A percentile compares a stretch with the other conserved stretches of the same genome.
Evolutionary conservation across 2,797 vertebrate species (phyloP).

Genomic region (Spinus olivaceus): DNA sequence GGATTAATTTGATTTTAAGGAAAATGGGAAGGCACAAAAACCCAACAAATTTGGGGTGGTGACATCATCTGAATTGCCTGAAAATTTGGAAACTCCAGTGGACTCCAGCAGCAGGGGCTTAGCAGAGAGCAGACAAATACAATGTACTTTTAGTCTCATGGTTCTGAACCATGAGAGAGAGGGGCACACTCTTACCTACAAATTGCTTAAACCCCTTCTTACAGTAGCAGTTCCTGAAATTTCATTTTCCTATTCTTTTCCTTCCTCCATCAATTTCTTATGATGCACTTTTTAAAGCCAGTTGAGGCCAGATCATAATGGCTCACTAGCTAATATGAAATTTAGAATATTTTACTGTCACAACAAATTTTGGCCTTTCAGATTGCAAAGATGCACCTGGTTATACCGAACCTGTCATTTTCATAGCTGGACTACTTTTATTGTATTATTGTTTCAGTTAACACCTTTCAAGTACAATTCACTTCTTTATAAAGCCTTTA

Average conservation of each 20-base stretch:
- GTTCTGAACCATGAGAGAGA: background rate
- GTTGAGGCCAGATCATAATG: accelerated
- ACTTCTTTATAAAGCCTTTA: background rate
- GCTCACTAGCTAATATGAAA: background rate
- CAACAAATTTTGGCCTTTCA: background rate
- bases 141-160: background rate
- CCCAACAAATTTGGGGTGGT: accelerated
- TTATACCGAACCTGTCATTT: background rate
- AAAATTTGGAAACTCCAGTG: background rate
- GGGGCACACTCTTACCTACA: background rate
- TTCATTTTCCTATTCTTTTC: background rate
- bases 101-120: background rate
- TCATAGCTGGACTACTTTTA: background rate
- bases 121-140: background rate
- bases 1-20: background rate
- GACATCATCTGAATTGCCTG: background rate
- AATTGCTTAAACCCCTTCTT: background rate
- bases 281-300: background rate
- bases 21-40: background rate
- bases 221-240: background rate
- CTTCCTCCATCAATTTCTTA: background rate
- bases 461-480: background rate
- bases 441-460: background rate
- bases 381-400: background rate
- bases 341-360: background rate